Percentiles rank a stretch among this genome's conserved stretches.
Evolutionary conservation across 1,140 invertebrate genomes (phyloP).

Genomic region (Aricia agestis): DNA sequence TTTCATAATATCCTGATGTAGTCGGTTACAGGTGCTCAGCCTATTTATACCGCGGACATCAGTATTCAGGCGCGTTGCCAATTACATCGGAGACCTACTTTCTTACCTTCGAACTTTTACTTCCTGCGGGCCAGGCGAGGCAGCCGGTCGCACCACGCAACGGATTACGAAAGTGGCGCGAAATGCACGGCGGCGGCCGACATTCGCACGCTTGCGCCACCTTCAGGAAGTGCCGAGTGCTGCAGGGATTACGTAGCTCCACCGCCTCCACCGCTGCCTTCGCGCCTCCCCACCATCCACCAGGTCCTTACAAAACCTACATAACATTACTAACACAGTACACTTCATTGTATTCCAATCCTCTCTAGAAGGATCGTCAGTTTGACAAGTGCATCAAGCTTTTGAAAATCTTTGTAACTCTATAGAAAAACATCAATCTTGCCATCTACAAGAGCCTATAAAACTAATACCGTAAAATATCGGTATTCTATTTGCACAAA

Average conservation of each 20-base stretch:
- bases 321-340: not conserved
- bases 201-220: slow-evolving; percentile 73
- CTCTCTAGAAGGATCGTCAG: too few relatives aligned
- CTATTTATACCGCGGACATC: slow-evolving; percentile 62
- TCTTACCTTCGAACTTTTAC: slow-evolving; percentile 76
- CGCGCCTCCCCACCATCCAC: slow-evolving; percentile 17
- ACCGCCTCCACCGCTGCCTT: slow-evolving; percentile 33
- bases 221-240: slow-evolving; percentile 72
- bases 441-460: too few relatives aligned
- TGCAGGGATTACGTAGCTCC: slow-evolving; percentile 64
- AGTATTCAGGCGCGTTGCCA: slow-evolving; percentile 71
- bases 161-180: slow-evolving; percentile 73
- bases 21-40: slow-evolving; percentile 51
- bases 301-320: slow-evolving; percentile 14
- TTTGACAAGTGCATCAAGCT: too few relatives aligned
- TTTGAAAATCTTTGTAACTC: too few relatives aligned
- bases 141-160: slow-evolving; percentile 70
- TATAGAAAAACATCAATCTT: too few relatives aligned
- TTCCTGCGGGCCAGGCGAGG: slow-evolving; percentile 70
- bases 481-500: too few relatives aligned
- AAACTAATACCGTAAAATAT: too few relatives aligned
- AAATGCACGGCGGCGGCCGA: slow-evolving; percentile 72
- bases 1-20: slow-evolving; percentile 33
- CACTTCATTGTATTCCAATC: too few relatives aligned
- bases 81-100: slow-evolving; percentile 73